These are phyloP conservation scores for Pinna nobilis DNA, from an alignment of 1,140 invertebrate species.

Conservation along the genomic window DNA sequence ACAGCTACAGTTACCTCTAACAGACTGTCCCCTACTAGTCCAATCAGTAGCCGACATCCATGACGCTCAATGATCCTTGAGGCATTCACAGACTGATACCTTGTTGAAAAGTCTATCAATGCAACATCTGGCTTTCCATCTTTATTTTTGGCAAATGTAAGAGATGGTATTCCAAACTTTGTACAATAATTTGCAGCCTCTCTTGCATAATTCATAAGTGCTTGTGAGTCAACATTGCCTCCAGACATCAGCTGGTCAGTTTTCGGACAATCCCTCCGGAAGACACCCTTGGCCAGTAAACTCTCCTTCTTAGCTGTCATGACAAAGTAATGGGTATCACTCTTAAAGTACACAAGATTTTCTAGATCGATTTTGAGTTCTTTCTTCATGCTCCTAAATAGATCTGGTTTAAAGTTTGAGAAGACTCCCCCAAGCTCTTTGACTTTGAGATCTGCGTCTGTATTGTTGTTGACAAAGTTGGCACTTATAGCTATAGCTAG, in stretches of 20 bases:
- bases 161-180: slow-evolving; percentile 88
- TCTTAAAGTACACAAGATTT: slow-evolving; percentile 98
- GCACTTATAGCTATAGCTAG: slow-evolving; percentile 98
- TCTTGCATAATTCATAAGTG: slow-evolving; percentile 85
- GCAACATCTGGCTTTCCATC: slow-evolving; percentile 97
- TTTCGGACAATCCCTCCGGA: slow-evolving; percentile 91
- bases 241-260: slow-evolving; percentile 88
- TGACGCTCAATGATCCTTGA: slow-evolving; percentile 85
- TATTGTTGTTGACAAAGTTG: slow-evolving; percentile 96
- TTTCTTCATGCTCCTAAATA: slow-evolving; percentile 85
- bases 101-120: slow-evolving; percentile 99
- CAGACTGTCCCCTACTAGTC: slow-evolving; percentile 95
- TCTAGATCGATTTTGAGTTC: slow-evolving; percentile 96
- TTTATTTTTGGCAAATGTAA: slow-evolving; percentile 97
- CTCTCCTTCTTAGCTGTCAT: slow-evolving; percentile 99
- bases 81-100: slow-evolving; percentile 97
- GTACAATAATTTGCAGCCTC: slow-evolving; percentile 98
- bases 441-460: slow-evolving; percentile 92
- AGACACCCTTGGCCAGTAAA: slow-evolving; percentile 93
- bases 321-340: slow-evolving; percentile 99
- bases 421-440: slow-evolving; percentile 97
- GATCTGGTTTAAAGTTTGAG: slow-evolving; percentile 98
- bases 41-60: slow-evolving; percentile 87
- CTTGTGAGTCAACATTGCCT: slow-evolving; percentile 93
- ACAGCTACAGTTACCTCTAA: slow-evolving; percentile 82